Percentiles rank a stretch among this genome's conserved stretches.
Evolutionary conservation across 1,140 invertebrate species (phyloP).

Genomic region (Eciton burchellii): DNA sequence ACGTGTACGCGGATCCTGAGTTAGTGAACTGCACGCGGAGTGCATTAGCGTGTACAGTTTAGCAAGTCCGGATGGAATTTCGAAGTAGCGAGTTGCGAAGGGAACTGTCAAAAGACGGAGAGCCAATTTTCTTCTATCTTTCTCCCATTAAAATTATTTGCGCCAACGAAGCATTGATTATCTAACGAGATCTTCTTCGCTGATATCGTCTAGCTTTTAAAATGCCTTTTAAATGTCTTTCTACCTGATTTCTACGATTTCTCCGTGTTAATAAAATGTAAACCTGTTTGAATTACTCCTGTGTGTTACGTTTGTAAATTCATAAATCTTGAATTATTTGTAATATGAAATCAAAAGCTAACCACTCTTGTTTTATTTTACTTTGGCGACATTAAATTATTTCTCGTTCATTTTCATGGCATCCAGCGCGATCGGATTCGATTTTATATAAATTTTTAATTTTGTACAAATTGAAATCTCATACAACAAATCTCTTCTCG

Average conservation of each 20-base stretch:
- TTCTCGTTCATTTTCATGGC: neutral
- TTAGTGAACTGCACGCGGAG: slow-evolving; percentile 20
- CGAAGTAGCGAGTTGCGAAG: neutral
- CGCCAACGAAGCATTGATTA: slow-evolving; percentile 27
- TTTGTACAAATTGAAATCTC: too few relatives aligned
- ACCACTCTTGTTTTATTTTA: neutral
- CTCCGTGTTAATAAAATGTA: too few relatives aligned
- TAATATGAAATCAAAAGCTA: neutral
- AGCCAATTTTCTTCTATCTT: slow-evolving; percentile 11
- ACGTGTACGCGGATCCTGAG: slow-evolving; percentile 18
- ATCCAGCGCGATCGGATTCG: neutral
- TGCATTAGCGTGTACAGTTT: slow-evolving; percentile 46
- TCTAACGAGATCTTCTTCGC: neutral
- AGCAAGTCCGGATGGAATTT: slow-evolving; percentile 48
- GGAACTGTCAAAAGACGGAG: neutral
- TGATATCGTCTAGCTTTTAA: neutral
- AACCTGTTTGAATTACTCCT: too few relatives aligned
- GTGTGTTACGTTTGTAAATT: too few relatives aligned
- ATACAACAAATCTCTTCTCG: too few relatives aligned
- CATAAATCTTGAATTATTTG: neutral
- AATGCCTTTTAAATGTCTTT: neutral
- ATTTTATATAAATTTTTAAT: too few relatives aligned
- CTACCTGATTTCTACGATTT: too few relatives aligned
- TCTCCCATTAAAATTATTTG: neutral
- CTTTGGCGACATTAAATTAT: neutral